Base-by-base conservation (phyloP, 2,888 invertebrate genomes). In the Argyresthia albistria region DNA sequence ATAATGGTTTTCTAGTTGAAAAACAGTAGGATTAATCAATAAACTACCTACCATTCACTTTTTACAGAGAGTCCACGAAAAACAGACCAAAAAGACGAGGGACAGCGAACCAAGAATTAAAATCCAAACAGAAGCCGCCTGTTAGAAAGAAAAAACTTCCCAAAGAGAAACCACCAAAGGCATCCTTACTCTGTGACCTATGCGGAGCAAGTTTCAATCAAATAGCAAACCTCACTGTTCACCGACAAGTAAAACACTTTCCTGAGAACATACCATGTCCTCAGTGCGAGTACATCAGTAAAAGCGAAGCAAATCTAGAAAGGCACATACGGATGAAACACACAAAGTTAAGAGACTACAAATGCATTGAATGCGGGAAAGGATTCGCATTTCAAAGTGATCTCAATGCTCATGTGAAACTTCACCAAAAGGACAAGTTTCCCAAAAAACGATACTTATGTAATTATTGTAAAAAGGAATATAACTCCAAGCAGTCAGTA, bases 391-490 rank as follows among this genome's bases (percentile, higher is more conserved):
- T 69, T 51, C 73, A 69, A 64, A 71, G 72, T 1, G 80, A 80
- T 54, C 54, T 88, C 43, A 62, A 66, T 0, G 62, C 57, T 43
- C 88, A 88, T 57, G 64, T 69, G 45, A 81, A 55, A 60, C 75
- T 80, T 1, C 88, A 88, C 58, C 66, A 76, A 4, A 76, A 74
- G 52, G 63, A 69, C 51, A 60, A 67, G 43, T 63, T 57, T 50
- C 70, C 72, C 0, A 74, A 71, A 51, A 78, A 71, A 54, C 57
- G 60, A n/a, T 77, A 59, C 59, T 36, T 62, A 11, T 88, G 88
- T 65, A 75, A 76, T 62, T 66, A 73, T 51, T 88, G 88, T 64
- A 67, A 76, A 43, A 86, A 84, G 60, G 67, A 63, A 6, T 88
- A 84, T 57, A 75, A 74, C 56, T 80, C 76, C 61, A 59, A 67